phyloP scores from a whole-genome alignment of 2,888 invertebrate species.

The Drosophila vallismaia region DNA sequence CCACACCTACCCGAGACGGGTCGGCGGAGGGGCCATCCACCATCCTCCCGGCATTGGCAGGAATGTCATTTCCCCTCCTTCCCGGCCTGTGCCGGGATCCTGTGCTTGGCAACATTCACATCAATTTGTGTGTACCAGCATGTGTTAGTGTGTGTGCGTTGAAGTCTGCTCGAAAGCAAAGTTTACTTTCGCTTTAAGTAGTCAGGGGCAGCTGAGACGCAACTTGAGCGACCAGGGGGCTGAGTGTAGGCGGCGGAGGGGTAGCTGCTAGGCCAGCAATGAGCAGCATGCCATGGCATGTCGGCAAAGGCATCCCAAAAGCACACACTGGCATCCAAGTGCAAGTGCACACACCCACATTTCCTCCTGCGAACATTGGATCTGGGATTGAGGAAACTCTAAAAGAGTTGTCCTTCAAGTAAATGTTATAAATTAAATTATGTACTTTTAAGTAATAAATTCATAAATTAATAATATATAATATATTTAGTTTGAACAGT shows the following conservation, averaged over 20 bases:
- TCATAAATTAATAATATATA: too few relatives aligned
- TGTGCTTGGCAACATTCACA: slow-evolving; percentile 35
- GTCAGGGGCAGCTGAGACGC: slow-evolving; percentile 38
- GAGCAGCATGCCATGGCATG: slow-evolving; percentile 52
- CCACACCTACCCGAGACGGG: slow-evolving; percentile 50
- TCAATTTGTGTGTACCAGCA: slow-evolving; percentile 38
- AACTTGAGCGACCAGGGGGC: slow-evolving; percentile 16
- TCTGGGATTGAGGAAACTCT: neutral
- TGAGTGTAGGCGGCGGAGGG: neutral
- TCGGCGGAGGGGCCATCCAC: too few relatives aligned
- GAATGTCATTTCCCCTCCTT: neutral
- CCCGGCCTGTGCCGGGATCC: slow-evolving; percentile 6
- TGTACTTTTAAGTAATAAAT: too few relatives aligned
- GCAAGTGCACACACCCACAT: slow-evolving; percentile 52
- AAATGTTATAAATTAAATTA: too few relatives aligned
- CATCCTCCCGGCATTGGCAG: slow-evolving; percentile 1
- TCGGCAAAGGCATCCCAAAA: slow-evolving; percentile 56
- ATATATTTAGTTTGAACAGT: too few relatives aligned
- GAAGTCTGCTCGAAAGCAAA: slow-evolving; percentile 62
- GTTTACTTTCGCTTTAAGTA: slow-evolving; percentile 76
- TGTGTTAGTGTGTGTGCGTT: slow-evolving; percentile 27
- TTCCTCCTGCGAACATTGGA: slow-evolving; percentile 13
- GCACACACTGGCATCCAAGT: slow-evolving; percentile 53
- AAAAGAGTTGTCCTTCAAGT: too few relatives aligned
- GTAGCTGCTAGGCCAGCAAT: slow-evolving; percentile 35